Percentiles rank a stretch among this genome's conserved stretches.
These are phyloP conservation scores for Chanos chanos DNA, from an alignment of 2,797 vertebrate species.

Conservation along the genomic window DNA sequence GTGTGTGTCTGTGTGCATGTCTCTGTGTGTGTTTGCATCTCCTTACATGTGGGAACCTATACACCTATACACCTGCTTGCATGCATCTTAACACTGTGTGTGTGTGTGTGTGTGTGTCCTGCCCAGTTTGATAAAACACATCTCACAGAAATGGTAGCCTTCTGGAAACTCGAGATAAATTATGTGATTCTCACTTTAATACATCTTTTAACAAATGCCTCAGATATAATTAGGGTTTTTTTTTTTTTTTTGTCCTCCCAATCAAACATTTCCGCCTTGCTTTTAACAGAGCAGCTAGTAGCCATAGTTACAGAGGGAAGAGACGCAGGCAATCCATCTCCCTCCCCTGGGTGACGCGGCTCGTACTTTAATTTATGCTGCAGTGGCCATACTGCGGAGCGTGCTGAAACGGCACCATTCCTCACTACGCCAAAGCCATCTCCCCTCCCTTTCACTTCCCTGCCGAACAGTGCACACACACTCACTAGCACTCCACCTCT, in stretches of 20 bases:
- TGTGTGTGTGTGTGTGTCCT: constrained; percentile 4
- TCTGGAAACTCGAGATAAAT: constrained; percentile 29
- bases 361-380: constrained; percentile 69
- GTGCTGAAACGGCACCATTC: constrained; percentile 69
- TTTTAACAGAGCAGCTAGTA: constrained; percentile 43
- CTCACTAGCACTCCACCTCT: constrained; percentile 41
- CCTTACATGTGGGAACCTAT: no score
- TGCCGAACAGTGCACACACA: constrained; percentile 4
- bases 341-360: constrained; percentile 49
- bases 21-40: constrained; percentile 1
- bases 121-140: not conserved
- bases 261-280: constrained; percentile 41
- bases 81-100: constrained; percentile 3
- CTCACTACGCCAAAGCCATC: constrained; percentile 57
- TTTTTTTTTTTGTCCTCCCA: constrained; percentile 9
- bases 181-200: constrained; percentile 28
- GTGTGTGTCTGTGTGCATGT: not conserved
- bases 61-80: no score
- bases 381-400: constrained; percentile 54
- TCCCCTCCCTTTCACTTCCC: constrained; percentile 25
- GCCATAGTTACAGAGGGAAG: constrained; percentile 53
- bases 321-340: constrained; percentile 63
- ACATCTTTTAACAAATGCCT: constrained; percentile 27
- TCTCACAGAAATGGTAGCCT: not conserved
- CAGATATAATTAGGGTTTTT: constrained; percentile 33